Evolutionary conservation across 2,113 vertebrate species (phyloP).

Genomic region (Thalassoma bifasciatum): DNA sequence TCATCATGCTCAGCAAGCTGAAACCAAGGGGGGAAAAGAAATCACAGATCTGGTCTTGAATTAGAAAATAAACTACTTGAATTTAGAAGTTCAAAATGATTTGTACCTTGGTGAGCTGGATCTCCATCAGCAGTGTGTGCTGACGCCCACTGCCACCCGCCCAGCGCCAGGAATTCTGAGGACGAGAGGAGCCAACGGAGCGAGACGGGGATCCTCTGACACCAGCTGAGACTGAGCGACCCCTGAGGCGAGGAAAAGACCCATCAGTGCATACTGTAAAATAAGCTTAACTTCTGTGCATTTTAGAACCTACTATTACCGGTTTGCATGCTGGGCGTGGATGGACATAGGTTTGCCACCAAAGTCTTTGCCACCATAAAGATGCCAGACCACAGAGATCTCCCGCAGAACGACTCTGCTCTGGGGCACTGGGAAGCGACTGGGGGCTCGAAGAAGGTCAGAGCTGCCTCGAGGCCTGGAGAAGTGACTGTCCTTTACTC

Average conservation of each 20-base stretch:
- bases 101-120: conserved; percentile 91
- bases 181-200: conserved; percentile 82
- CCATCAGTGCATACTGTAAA: neutral
- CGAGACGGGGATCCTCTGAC: conserved; percentile 88
- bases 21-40: no score
- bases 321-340: conserved; percentile 75
- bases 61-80: no score
- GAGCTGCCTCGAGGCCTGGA: conserved; percentile 90
- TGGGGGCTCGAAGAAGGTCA: conserved; percentile 88
- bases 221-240: conserved; percentile 71
- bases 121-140: conserved; percentile 91
- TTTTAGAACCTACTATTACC: conserved; percentile 58
- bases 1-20: no score
- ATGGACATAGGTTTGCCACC: conserved; percentile 77
- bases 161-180: conserved; percentile 92
- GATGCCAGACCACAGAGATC: conserved; percentile 92
- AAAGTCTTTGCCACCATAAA: conserved; percentile 92
- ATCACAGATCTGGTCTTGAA: no score
- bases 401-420: conserved; percentile 89
- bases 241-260: conserved; percentile 53
- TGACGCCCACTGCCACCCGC: conserved; percentile 89
- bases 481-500: conserved; percentile 88
- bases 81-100: neutral
- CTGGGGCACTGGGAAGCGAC: conserved; percentile 89
- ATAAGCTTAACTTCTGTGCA: neutral